Percentiles rank a stretch among this genome's conserved stretches.
Conservation (phyloP, 1,140 invertebrate species). For the Dreissena rostriformis region DNA sequence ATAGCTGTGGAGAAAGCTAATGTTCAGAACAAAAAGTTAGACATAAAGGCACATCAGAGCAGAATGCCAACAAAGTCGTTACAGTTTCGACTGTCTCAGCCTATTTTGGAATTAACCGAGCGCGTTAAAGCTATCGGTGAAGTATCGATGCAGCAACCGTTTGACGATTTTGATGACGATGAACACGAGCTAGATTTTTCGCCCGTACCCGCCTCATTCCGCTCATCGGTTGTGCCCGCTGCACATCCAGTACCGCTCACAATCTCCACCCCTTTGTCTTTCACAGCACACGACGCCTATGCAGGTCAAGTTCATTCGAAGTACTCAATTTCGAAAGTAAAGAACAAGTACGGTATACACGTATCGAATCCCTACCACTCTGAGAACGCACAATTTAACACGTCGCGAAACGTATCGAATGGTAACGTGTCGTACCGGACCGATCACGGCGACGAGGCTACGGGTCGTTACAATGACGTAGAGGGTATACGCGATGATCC, state of each 20-base stretch:
- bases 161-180: slow-evolving; percentile 19
- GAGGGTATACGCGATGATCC: slow-evolving; percentile 33
- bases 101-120: slow-evolving; percentile 42
- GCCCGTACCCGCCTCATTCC: neutral
- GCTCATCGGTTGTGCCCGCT: neutral
- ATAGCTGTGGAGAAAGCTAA: slow-evolving; percentile 19
- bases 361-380: slow-evolving; percentile 40
- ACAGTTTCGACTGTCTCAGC: slow-evolving; percentile 28
- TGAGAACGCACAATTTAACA: slow-evolving; percentile 37
- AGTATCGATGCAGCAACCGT: slow-evolving; percentile 15
- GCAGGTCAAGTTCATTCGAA: neutral
- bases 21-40: slow-evolving; percentile 24
- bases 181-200: neutral
- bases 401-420: neutral
- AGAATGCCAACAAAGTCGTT: slow-evolving; percentile 27
- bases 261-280: neutral
- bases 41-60: slow-evolving; percentile 7
- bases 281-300: neutral
- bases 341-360: slow-evolving; percentile 44
- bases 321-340: neutral
- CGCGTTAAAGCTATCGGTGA: slow-evolving; percentile 38
- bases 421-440: neutral
- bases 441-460: slow-evolving; percentile 4
- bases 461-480: neutral
- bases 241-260: neutral